Conservation (phyloP, 2,797 vertebrate genomes). For the Naso thynnoides region DNA sequence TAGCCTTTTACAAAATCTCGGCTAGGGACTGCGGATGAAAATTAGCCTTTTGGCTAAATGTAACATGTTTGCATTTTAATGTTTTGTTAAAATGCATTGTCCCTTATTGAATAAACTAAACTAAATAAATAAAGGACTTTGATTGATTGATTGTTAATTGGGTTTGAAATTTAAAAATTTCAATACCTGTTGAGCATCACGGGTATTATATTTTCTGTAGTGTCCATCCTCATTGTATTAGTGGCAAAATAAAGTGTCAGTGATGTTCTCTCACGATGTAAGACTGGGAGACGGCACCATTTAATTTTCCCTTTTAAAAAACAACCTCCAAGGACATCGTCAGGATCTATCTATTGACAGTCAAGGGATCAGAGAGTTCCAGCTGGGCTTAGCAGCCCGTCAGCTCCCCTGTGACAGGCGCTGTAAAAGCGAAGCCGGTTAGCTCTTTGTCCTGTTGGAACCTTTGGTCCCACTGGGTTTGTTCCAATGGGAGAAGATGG, state of each 20-base stretch:
- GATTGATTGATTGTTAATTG: too few relatives aligned
- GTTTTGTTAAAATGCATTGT: too few relatives aligned
- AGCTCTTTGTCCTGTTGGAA: slow-evolving; percentile 48
- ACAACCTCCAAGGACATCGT: slow-evolving; percentile 28
- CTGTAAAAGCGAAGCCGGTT: slow-evolving; percentile 59
- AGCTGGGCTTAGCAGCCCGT: slow-evolving; percentile 61
- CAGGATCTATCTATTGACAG: slow-evolving; percentile 36
- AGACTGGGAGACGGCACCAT: neutral
- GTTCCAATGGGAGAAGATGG: slow-evolving; percentile 32
- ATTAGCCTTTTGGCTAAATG: too few relatives aligned
- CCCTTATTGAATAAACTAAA: too few relatives aligned
- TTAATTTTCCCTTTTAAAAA: slow-evolving; percentile 44
- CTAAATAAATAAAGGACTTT: too few relatives aligned
- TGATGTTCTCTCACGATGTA: neutral
- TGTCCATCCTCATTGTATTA: slow-evolving; percentile 5
- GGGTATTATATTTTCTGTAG: slow-evolving; percentile 1
- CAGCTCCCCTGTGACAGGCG: slow-evolving; percentile 57
- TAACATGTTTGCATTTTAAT: too few relatives aligned
- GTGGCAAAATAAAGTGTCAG: neutral
- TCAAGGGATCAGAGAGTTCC: slow-evolving; percentile 56
- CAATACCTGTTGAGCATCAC: neutral
- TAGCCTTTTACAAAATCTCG: too few relatives aligned
- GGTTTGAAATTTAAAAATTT: too few relatives aligned
- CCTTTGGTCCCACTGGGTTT: slow-evolving; percentile 44
- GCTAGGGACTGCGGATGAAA: too few relatives aligned